A percentile compares a stretch with the other conserved stretches of the same genome.
Conservation (phyloP, 2,797 vertebrate genomes). For the Lemur catta region DNA sequence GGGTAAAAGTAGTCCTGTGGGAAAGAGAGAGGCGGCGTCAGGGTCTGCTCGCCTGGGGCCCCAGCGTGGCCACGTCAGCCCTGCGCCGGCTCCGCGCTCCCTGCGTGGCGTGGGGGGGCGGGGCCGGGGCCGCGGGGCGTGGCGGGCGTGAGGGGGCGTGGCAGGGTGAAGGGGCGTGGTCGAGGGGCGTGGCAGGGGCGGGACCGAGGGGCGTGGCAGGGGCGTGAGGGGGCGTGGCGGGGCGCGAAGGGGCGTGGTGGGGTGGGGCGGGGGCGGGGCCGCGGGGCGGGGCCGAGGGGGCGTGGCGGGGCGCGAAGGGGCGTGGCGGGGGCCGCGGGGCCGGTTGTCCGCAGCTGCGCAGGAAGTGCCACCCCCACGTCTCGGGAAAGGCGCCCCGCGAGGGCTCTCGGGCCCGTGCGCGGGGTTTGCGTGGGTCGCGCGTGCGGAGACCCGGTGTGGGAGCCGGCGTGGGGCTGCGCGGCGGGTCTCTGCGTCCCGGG, state of each 20-base stretch:
- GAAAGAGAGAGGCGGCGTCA: conserved; percentile 44
- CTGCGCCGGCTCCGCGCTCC: too few species aligned
- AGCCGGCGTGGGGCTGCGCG: rapidly evolving
- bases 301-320: too few species aligned
- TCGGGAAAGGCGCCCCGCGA: rapidly evolving
- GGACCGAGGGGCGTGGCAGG: too few species aligned
- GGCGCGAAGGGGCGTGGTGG: background rate
- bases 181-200: too few species aligned
- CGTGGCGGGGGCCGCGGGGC: rapidly evolving
- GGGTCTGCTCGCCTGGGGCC: too few species aligned
- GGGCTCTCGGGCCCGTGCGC: background rate
- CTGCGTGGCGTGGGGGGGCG: too few species aligned
- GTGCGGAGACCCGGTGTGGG: background rate
- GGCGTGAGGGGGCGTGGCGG: too few species aligned
- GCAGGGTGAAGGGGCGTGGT: too few species aligned
- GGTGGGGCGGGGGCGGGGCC: background rate
- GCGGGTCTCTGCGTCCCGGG: background rate
- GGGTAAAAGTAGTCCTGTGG: conserved; percentile 97
- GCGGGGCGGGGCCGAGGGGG: background rate
- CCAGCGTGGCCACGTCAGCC: too few species aligned
- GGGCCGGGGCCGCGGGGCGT: rapidly evolving
- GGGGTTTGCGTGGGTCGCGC: background rate
- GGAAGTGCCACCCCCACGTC: background rate
- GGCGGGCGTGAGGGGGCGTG: rapidly evolving
- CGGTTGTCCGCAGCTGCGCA: background rate